Evolutionary conservation across 2,888 invertebrate species (phyloP).

Genomic region (Apamea epomidion): DNA sequence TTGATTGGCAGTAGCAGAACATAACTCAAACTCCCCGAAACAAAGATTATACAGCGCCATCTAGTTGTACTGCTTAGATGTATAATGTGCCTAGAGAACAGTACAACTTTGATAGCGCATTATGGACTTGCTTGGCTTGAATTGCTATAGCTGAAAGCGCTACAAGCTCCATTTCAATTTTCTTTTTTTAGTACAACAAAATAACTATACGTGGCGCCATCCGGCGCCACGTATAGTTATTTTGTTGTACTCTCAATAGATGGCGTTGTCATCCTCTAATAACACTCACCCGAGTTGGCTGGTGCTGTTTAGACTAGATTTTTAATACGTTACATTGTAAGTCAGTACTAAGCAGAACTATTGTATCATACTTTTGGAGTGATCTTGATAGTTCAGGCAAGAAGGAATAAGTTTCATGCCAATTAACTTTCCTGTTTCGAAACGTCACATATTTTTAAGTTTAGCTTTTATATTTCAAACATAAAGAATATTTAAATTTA

Average conservation of each 20-base stretch:
- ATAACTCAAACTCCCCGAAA: background rate
- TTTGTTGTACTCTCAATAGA: constrained; percentile 20
- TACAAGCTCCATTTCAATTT: too few relatives aligned
- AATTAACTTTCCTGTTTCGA: background rate
- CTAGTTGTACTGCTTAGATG: background rate
- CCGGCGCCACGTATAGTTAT: background rate
- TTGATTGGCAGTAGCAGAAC: background rate
- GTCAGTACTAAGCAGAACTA: too few relatives aligned
- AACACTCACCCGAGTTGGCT: background rate
- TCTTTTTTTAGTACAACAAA: too few relatives aligned
- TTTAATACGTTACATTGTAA: background rate
- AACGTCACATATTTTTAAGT: background rate
- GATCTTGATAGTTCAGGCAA: background rate
- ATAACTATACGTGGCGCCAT: too few relatives aligned
- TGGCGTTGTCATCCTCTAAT: constrained; percentile 24
- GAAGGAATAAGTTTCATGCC: background rate
- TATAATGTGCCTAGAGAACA: background rate
- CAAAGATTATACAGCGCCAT: constrained; percentile 11
- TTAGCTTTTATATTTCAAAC: background rate
- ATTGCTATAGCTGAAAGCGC: background rate
- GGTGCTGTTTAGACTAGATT: background rate
- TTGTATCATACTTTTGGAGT: background rate
- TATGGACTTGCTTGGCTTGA: too few relatives aligned
- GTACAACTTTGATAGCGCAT: background rate
- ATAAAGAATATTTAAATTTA: background rate